Base-by-base conservation (phyloP, 2,888 invertebrate species). In the Drosophila parthenogenetica region DNA sequence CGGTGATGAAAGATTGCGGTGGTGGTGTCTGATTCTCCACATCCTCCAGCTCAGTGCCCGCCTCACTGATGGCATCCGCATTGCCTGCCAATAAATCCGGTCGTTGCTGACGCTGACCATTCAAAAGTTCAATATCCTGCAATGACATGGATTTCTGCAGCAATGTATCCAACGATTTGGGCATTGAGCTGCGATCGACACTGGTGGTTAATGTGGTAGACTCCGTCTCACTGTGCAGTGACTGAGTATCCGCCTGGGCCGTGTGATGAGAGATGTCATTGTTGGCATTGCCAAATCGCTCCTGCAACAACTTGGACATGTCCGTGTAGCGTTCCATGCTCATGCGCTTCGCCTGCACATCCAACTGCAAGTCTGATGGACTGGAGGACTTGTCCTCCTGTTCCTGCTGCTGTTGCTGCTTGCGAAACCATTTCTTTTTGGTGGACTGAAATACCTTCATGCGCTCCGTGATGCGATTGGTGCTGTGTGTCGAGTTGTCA, bases 241-340 rank as follows among this genome's bases (percentile, higher is more conserved):
- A 76, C 19, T 77, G 73, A 1, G 78, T 73, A 16, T 76, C 75
- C 7, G 54, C 16, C 7, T 39, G 35, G 4, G 49, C 32, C 32
- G 45, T 0, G 2, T 22, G 16, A 46, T 29, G 46, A 5, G 35
- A 32, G 8, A 50, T 1, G 5, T 73, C 67, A 22, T 62, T 43
- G n/a, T 50, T 51, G 57, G 66, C 69, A 48, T 90, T 93, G 2
- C 95, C 95, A 72, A 95, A 95, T 80, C 94, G 93, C 78, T 95
- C 95, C 89, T 95, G 95, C 71, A 95, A 93, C 63, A 95, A 91
- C 88, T 95, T 95, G 4, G 95, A 94, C 95, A 95, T 95, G 77
- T 95, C 95, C 89, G 95, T 95, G 73, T 95, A 95, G 49, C 95
- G 93, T 84, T 95, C 95, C 90, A 95, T 95, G 68, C 95, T 95